Evolutionary conservation across 2,888 invertebrate genomes (phyloP), one percentile per base, ranked within the genome.

Genomic region (Eubasilissa splendida): DNA sequence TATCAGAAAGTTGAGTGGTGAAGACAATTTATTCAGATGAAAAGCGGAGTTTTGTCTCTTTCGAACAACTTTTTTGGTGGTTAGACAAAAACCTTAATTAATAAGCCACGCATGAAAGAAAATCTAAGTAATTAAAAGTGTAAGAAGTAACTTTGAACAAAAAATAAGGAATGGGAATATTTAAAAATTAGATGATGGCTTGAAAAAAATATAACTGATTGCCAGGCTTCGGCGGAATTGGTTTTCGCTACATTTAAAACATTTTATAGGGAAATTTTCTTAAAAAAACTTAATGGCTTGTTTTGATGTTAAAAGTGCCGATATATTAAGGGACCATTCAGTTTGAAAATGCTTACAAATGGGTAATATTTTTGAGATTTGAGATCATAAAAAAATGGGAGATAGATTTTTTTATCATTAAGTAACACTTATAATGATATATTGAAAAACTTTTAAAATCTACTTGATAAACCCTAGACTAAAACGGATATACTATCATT

Each of bases 81-180:
- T 50, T 77, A 71, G 68, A 74, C 77, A 77, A 77, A 42, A 74
- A 80, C 80, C 78, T 82, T 80, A 77, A 82, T 80, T 82, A 82
- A 80, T 80, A 81, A 83, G 81, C 83, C 81, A 83, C 79, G 83
- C 83, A 81, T 81, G 83, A 83, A 81, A 79, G 52, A 83, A 80
- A 81, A 75, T 76, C 66, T 50, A 73, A 81, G 83, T 83, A 81
- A 83, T 83, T 83, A 83, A 81, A 83, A 83, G 81, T 80, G 74
- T 80, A 71, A 74, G 78, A 65, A 56, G 80, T 75, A 79, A 83
- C 79, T 83, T 83, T 83, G 73, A 76, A 75, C 70, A 80, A 80
- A 82, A 82, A 50, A 63, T 80, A 79, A 80, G 82, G 76, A 78
- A 52, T 58, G 76, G 59, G 79, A 80, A 71, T 76, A 73, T 80